phyloP scores from a whole-genome alignment of 2,888 invertebrate genomes.

The Galerucella nymphaeae region DNA sequence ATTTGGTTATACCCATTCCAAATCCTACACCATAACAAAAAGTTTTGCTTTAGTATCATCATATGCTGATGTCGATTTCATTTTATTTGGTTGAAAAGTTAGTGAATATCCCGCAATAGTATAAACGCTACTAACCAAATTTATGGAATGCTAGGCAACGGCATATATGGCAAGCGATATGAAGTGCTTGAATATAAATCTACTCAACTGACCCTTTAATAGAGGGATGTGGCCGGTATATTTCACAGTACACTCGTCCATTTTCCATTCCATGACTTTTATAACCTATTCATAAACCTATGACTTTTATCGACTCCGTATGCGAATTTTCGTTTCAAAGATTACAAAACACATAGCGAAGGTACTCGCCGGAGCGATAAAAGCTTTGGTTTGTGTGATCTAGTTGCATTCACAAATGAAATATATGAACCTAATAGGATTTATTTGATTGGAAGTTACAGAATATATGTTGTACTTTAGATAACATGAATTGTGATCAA shows the following conservation, averaged over 20 bases:
- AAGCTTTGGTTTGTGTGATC: background rate
- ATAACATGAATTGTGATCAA: no score
- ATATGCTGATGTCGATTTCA: constrained; percentile 22
- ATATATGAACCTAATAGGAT: background rate
- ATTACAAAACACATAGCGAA: constrained; percentile 10
- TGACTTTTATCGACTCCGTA: constrained; percentile 33
- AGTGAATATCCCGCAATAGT: constrained; percentile 27
- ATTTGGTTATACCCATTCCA: background rate
- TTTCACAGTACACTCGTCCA: constrained; percentile 33
- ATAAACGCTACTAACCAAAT: constrained; percentile 24
- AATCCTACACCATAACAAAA: background rate
- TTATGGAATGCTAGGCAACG: constrained; percentile 33
- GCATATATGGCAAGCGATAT: constrained; percentile 31
- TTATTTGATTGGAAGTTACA: background rate
- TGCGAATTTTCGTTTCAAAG: constrained; percentile 22
- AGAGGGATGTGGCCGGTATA: constrained; percentile 35
- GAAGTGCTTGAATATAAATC: constrained; percentile 36
- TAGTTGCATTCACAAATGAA: background rate
- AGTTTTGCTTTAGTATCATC: background rate
- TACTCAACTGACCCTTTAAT: constrained; percentile 36
- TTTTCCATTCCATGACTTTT: constrained; percentile 36
- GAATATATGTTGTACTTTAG: background rate
- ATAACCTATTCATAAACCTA: constrained; percentile 34
- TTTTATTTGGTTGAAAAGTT: constrained; percentile 32
- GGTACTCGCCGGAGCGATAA: background rate